Evolutionary conservation across 2,888 invertebrate species (phyloP).

Genomic region (Trachelus stipa): DNA sequence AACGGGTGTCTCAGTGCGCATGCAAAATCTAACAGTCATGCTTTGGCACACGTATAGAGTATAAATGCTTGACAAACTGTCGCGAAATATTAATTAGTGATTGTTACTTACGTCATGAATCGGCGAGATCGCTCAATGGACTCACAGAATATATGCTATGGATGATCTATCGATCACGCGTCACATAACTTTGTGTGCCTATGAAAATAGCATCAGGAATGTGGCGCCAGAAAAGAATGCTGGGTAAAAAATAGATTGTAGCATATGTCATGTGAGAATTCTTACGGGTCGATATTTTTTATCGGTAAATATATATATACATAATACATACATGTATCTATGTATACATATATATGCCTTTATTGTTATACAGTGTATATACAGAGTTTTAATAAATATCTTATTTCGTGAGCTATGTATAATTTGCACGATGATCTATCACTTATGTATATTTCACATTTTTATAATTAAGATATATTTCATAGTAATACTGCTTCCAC

Average conservation of each 20-base stretch:
- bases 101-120: neutral
- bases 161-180: neutral
- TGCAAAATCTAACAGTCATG: neutral
- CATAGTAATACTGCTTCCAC: neutral
- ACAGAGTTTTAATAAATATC: slow-evolving; percentile 11
- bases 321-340: slow-evolving; percentile 19
- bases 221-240: neutral
- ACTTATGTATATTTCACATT: slow-evolving; percentile 2
- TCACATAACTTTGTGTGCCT: neutral
- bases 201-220: neutral
- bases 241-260: neutral
- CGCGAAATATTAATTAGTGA: neutral
- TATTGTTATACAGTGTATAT: neutral
- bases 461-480: neutral
- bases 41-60: neutral
- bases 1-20: neutral
- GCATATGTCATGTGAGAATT: neutral
- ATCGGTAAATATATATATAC: slow-evolving; percentile 1
- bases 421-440: neutral
- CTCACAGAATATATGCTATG: neutral
- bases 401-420: slow-evolving; percentile 2
- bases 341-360: slow-evolving; percentile 15
- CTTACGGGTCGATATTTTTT: neutral
- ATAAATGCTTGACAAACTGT: neutral
- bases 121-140: neutral